Evolutionary conservation across 2,113 vertebrate genomes (phyloP).

Genomic region (Diphyllodes magnificus): DNA sequence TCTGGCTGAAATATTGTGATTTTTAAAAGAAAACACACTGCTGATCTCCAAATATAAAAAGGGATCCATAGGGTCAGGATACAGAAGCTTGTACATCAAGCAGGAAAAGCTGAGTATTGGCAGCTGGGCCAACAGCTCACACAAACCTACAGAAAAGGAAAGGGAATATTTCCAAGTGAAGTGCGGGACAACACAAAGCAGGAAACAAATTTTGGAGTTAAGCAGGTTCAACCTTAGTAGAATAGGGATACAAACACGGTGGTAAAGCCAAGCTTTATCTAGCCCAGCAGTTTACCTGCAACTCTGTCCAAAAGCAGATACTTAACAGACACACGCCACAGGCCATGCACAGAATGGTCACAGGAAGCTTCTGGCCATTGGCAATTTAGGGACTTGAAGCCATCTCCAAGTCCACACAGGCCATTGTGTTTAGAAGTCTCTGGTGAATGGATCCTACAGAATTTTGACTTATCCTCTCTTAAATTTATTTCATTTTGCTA

Average conservation of each 20-base stretch:
- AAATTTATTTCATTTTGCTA: not conserved
- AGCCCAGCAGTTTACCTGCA: not conserved
- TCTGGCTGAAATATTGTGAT: not conserved
- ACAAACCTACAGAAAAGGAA: not conserved
- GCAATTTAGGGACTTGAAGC: not conserved
- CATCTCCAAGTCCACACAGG: not conserved
- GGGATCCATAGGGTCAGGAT: not conserved
- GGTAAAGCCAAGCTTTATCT: not conserved
- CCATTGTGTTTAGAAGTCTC: not conserved
- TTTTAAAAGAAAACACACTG: not conserved
- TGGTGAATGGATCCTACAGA: not conserved
- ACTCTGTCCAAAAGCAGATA: not conserved
- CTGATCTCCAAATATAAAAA: not conserved
- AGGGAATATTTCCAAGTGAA: not conserved
- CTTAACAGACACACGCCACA: fast-evolving
- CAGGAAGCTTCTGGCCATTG: not conserved
- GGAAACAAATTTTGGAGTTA: not conserved
- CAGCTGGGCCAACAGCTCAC: not conserved
- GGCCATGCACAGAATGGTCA: not conserved
- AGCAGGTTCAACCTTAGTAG: not conserved
- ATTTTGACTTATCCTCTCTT: not conserved
- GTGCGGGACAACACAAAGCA: not conserved
- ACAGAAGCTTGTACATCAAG: not conserved
- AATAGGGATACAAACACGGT: not conserved
- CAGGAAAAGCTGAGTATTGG: not conserved